Evolutionary conservation across 2,797 vertebrate species (phyloP).

Genomic region (Trematomus bernacchii): DNA sequence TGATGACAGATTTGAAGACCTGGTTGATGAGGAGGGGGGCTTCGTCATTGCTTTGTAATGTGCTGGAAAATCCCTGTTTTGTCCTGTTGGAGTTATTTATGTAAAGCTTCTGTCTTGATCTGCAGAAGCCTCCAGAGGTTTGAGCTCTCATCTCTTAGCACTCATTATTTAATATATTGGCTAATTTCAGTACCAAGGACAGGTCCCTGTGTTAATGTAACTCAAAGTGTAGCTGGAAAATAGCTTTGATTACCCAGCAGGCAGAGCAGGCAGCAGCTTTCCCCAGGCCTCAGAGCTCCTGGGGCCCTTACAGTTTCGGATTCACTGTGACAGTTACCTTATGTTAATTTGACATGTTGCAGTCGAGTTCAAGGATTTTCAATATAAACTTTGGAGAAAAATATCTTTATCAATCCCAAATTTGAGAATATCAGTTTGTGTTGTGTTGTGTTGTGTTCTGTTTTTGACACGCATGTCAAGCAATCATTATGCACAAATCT

Average conservation of each 20-base stretch:
- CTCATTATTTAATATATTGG: slow-evolving; percentile 37
- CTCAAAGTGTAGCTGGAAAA: slow-evolving; percentile 16
- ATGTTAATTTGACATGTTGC: not conserved
- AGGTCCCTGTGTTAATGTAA: slow-evolving; percentile 53
- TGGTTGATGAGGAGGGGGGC: slow-evolving; percentile 29
- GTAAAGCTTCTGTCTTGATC: slow-evolving; percentile 10
- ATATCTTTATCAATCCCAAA: not conserved
- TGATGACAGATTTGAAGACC: slow-evolving; percentile 69
- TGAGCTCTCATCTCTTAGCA: slow-evolving; percentile 30
- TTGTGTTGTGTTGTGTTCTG: too few relatives aligned
- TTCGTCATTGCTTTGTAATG: slow-evolving; percentile 55
- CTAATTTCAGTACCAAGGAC: slow-evolving; percentile 80
- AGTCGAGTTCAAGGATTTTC: not conserved
- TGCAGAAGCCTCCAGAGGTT: slow-evolving; percentile 18
- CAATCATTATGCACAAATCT: not conserved
- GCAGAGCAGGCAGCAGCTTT: not conserved
- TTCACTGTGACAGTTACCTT: not conserved
- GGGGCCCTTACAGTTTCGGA: not conserved
- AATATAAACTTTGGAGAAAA: not conserved
- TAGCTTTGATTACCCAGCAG: not conserved
- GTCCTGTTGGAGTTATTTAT: slow-evolving; percentile 30
- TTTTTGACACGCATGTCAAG: not conserved
- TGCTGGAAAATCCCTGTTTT: slow-evolving; percentile 34
- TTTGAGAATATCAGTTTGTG: not conserved
- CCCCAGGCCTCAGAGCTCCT: not conserved